phyloP scores from a whole-genome alignment of 2,113 vertebrate genomes.

The Suricata suricatta region DNA sequence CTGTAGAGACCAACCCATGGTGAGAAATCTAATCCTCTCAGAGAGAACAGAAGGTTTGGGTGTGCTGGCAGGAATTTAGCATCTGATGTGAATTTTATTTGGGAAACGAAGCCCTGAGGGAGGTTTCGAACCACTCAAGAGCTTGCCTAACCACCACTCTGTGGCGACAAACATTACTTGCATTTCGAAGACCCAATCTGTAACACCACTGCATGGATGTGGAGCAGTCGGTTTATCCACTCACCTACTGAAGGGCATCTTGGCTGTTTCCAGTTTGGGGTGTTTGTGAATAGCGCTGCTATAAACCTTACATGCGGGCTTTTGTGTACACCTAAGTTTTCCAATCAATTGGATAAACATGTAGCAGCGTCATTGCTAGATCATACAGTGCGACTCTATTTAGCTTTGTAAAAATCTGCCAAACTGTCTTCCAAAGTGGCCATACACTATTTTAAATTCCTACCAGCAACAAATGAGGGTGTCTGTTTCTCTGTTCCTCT shows the following conservation, averaged over 20 bases:
- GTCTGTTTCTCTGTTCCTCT: background rate
- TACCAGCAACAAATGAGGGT: background rate
- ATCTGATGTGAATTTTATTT: background rate
- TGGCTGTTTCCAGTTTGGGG: background rate
- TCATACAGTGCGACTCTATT: background rate
- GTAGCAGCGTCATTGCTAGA: background rate
- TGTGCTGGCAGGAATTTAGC: background rate
- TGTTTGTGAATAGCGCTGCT: background rate
- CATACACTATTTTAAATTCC: background rate
- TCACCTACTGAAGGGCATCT: background rate
- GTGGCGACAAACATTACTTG: background rate
- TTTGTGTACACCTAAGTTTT: background rate
- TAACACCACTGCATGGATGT: background rate
- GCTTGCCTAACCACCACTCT: background rate
- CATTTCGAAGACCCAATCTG: background rate
- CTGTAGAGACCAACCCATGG: background rate
- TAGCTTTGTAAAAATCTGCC: conserved; percentile 26
- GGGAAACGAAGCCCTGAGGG: background rate
- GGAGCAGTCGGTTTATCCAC: background rate
- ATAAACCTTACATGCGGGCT: background rate
- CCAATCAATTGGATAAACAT: background rate
- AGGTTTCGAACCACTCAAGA: background rate
- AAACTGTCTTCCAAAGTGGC: background rate
- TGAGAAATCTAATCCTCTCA: background rate
- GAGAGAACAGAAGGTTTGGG: background rate